These are phyloP conservation scores for Pristionchus fissidentatus DNA, from an alignment of 2,888 invertebrate species.

Conservation along the genomic window DNA sequence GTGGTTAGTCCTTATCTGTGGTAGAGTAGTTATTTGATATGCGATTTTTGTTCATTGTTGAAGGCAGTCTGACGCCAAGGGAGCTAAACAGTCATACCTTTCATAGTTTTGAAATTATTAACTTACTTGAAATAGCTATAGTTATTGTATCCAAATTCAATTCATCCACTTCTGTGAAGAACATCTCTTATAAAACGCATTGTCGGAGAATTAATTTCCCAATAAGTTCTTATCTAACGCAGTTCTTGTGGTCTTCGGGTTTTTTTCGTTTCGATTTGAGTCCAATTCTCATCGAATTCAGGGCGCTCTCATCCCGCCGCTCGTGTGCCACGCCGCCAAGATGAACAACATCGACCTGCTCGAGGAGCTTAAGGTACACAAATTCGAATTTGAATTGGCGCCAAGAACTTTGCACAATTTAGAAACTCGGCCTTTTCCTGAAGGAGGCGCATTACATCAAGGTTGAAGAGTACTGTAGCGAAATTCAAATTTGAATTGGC, in stretches of 20 bases:
- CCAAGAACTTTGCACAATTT: not conserved
- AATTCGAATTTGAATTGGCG: not conserved
- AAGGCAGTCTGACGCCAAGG: too few species aligned
- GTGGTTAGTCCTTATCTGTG: not conserved
- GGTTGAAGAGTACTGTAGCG: conserved; percentile 59
- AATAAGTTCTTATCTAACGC: too few species aligned
- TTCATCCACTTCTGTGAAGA: too few species aligned
- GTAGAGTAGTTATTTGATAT: not conserved
- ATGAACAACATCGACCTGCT: conserved; percentile 72
- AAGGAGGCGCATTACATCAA: not conserved
- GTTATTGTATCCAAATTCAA: too few species aligned
- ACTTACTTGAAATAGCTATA: too few species aligned
- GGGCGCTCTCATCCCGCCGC: conserved; percentile 83
- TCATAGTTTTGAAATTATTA: too few species aligned
- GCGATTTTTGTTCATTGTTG: not conserved
- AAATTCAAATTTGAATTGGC: not conserved
- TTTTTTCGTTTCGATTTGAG: too few species aligned
- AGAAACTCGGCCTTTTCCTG: not conserved
- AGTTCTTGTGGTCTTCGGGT: too few species aligned
- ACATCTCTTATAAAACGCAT: too few species aligned
- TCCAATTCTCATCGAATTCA: conserved; percentile 70
- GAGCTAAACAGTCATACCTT: too few species aligned
- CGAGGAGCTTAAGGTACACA: conserved; percentile 65
- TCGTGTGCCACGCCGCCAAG: conserved; percentile 82
- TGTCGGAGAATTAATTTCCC: too few species aligned